Conservation (phyloP, 2,888 invertebrate genomes). For the Trisateles emortualis region DNA sequence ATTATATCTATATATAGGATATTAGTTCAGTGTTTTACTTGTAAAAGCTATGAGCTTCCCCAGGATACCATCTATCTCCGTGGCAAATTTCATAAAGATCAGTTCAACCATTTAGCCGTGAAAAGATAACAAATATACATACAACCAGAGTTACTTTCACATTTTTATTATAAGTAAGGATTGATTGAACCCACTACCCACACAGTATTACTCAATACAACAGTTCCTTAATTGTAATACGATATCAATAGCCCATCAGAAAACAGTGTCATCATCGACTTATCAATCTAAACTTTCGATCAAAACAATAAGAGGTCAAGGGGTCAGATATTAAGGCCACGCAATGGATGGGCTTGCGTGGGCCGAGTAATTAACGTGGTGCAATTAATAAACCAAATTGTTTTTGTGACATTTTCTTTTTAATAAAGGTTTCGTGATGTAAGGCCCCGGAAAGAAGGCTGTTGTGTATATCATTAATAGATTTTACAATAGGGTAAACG, state of each 20-base stretch:
- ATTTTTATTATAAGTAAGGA: too few relatives aligned
- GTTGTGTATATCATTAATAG: not conserved
- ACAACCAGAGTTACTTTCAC: too few relatives aligned
- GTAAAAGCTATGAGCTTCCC: too few relatives aligned
- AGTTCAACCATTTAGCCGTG: too few relatives aligned
- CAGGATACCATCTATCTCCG: too few relatives aligned
- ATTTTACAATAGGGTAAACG: not conserved
- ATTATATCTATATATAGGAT: too few relatives aligned
- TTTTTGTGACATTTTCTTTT: conserved; percentile 30
- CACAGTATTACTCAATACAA: not conserved
- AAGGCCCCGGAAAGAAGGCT: conserved; percentile 12
- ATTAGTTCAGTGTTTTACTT: too few relatives aligned
- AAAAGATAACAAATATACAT: too few relatives aligned
- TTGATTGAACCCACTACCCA: not conserved
- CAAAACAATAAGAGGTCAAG: conserved; percentile 35
- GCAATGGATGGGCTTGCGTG: conserved; percentile 21
- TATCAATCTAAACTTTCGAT: conserved; percentile 32
- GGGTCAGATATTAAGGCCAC: conserved; percentile 19
- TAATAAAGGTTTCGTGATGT: not conserved
- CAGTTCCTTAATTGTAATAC: not conserved
- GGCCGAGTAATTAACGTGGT: conserved; percentile 31
- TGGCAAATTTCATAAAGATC: too few relatives aligned
- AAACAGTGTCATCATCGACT: conserved; percentile 3
- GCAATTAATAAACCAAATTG: conserved; percentile 24
- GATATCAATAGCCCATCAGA: not conserved